Evolutionary conservation across 2,797 vertebrate species (phyloP).

Genomic region (Pelochelys cantorii): DNA sequence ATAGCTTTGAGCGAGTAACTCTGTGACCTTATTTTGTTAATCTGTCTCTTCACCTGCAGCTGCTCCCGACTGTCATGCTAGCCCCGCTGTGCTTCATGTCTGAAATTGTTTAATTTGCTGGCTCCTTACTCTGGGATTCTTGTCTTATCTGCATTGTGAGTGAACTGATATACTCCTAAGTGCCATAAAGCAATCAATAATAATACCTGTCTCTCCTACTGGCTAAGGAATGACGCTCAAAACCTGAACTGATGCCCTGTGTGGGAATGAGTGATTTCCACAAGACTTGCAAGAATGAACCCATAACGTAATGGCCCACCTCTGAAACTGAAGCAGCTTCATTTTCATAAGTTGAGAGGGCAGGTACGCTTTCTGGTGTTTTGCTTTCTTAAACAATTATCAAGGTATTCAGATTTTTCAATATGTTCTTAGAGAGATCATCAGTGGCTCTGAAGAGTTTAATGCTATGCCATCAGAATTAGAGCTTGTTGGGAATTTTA

Average conservation of each 20-base stretch:
- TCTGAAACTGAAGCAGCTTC: neutral
- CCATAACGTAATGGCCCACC: neutral
- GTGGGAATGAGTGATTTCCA: neutral
- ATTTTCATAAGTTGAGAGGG: neutral
- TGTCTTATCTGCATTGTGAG: neutral
- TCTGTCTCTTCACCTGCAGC: neutral
- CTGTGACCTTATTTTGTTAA: neutral
- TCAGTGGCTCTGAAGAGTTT: neutral
- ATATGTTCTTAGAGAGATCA: neutral
- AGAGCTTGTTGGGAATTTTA: neutral
- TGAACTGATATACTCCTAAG: neutral
- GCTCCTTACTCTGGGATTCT: neutral
- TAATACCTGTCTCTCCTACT: neutral
- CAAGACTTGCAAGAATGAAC: neutral
- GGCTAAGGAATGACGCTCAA: neutral
- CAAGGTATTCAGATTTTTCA: neutral
- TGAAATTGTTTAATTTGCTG: neutral
- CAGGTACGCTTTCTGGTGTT: neutral
- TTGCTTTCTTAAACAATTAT: neutral
- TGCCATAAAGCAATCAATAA: neutral
- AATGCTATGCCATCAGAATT: neutral
- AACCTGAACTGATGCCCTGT: neutral
- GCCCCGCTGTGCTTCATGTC: neutral
- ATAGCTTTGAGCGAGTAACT: neutral
- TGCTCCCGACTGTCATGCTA: neutral